A percentile compares a stretch with the other conserved stretches of the same genome.
Conservation (phyloP, 1,140 invertebrate species). For the Papilio polyxenes region DNA sequence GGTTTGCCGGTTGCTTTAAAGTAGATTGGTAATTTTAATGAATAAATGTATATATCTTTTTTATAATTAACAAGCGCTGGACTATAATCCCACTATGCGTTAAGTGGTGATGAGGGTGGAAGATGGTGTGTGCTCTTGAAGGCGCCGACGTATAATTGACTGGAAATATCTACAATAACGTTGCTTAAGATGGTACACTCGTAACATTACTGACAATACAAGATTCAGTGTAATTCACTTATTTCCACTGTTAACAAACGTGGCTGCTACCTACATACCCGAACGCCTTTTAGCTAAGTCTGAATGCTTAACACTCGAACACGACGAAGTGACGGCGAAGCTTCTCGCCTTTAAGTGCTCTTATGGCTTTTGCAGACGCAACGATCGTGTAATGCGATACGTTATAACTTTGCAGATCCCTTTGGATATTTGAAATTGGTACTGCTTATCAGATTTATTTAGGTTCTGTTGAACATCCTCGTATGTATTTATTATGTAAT, state of each 20-base stretch:
- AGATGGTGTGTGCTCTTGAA: no score
- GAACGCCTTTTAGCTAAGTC: background rate
- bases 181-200: background rate
- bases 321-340: background rate
- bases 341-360: background rate
- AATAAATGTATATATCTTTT: no score
- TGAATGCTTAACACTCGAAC: conserved; percentile 1
- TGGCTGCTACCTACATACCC: background rate
- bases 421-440: background rate
- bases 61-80: no score
- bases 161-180: background rate
- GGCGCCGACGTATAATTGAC: no score
- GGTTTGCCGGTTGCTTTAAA: no score
- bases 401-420: background rate
- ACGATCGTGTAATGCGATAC: conserved; percentile 7
- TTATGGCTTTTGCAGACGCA: conserved; percentile 3
- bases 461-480: no score
- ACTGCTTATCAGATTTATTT: no score
- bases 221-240: background rate
- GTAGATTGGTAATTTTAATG: no score
- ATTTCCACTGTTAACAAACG: background rate
- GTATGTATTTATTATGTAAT: no score
- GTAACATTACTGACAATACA: background rate
- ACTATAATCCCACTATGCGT: no score
- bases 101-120: no score